Evolutionary conservation across 2,888 invertebrate species (phyloP).

Genomic region (Ectemnius continuus): DNA sequence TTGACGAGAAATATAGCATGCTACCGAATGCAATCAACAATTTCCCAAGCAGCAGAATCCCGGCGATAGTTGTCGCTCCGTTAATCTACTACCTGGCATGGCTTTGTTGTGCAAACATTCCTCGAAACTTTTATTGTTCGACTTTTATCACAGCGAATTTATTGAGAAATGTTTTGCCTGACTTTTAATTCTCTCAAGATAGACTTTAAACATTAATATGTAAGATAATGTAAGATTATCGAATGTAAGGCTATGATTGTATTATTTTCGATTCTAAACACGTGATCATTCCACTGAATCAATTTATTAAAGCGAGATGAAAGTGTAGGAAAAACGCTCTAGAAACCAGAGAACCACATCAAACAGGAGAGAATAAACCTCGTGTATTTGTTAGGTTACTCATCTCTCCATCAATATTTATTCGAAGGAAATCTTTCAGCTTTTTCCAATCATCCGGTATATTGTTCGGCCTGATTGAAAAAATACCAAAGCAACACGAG

Average conservation of each 20-base stretch:
- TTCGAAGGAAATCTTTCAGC: neutral
- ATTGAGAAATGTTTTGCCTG: too few species aligned
- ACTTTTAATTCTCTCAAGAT: too few species aligned
- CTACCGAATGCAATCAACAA: slow-evolving; percentile 56
- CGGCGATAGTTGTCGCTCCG: neutral
- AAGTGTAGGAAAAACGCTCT: too few species aligned
- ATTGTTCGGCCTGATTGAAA: slow-evolving; percentile 13
- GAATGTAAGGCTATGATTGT: too few species aligned
- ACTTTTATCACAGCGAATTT: too few species aligned
- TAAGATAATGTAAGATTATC: too few species aligned
- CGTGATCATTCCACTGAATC: too few species aligned
- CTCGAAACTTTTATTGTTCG: slow-evolving; percentile 48
- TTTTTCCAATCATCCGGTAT: slow-evolving; percentile 9
- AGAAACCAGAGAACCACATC: too few species aligned
- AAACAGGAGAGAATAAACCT: neutral
- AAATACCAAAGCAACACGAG: slow-evolving; percentile 13
- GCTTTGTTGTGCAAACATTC: slow-evolving; percentile 61
- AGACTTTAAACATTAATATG: too few species aligned
- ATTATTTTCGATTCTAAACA: too few species aligned
- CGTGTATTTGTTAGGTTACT: slow-evolving; percentile 10
- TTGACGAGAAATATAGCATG: slow-evolving; percentile 24
- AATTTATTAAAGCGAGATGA: too few species aligned
- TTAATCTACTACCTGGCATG: slow-evolving; percentile 38
- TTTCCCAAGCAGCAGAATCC: slow-evolving; percentile 42
- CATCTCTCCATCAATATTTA: slow-evolving; percentile 8